Evolutionary conservation across 2,888 invertebrate species (phyloP).

Genomic region (Lepidocyrtoides sp.): DNA sequence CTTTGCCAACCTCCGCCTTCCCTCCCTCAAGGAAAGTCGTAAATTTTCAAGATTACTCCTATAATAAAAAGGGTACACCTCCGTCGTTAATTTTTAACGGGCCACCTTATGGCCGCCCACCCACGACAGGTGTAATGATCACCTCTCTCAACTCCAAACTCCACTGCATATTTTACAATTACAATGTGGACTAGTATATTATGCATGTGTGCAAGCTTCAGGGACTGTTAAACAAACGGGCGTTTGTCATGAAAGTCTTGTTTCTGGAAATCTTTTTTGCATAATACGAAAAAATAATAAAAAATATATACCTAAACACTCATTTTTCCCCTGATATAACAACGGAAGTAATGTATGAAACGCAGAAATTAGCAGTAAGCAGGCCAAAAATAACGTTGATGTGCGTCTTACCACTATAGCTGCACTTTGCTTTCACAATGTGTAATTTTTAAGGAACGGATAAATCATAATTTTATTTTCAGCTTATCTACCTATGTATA

Average conservation of each 20-base stretch:
- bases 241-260: constrained; percentile 65
- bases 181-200: background rate
- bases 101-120: constrained; percentile 65
- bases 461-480: background rate
- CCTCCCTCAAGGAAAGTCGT: constrained; percentile 64
- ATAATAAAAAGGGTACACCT: constrained; percentile 67
- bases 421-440: background rate
- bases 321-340: background rate
- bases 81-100: constrained; percentile 68
- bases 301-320: background rate
- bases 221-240: constrained; percentile 59
- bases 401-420: too few relatives aligned
- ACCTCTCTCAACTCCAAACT: constrained; percentile 6
- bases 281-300: too few relatives aligned
- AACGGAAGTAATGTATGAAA: background rate
- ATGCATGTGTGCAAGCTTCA: background rate
- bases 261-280: constrained; percentile 21
- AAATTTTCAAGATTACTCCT: constrained; percentile 62
- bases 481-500: background rate
- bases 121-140: constrained; percentile 73
- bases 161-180: background rate
- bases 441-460: background rate
- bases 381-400: too few relatives aligned
- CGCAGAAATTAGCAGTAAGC: too few relatives aligned
- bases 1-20: constrained; percentile 3